These are phyloP conservation scores for Hymenochirus boettgeri DNA, from an alignment of 2,113 vertebrate species.

Conservation along the genomic window DNA sequence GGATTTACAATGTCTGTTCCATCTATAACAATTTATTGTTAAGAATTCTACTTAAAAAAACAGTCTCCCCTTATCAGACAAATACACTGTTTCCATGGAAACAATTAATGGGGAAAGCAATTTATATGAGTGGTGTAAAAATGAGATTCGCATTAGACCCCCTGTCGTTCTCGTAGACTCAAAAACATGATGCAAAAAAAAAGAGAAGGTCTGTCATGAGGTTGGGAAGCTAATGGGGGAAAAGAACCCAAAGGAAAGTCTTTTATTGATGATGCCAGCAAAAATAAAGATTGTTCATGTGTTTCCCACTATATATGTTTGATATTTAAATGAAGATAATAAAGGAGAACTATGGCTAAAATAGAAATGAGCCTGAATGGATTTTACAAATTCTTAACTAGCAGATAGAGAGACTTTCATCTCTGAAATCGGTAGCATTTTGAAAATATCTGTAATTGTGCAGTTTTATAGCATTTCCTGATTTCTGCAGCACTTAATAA, in stretches of 20 bases:
- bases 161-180: constrained; percentile 58
- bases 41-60: constrained; percentile 63
- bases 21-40: constrained; percentile 48
- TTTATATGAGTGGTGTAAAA: constrained; percentile 72
- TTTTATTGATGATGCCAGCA: no score
- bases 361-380: no score
- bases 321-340: no score
- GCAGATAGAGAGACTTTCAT: no score
- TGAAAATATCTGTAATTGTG: no score
- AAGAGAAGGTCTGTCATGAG: constrained; percentile 20
- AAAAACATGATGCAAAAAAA: constrained; percentile 22
- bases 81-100: constrained; percentile 74
- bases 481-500: no score
- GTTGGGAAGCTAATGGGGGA: constrained; percentile 32
- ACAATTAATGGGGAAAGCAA: constrained; percentile 75
- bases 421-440: no score
- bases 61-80: constrained; percentile 60
- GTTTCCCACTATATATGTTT: no score
- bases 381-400: no score
- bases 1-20: not conserved
- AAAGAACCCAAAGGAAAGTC: constrained; percentile 30
- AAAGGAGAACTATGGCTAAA: no score
- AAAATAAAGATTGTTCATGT: no score
- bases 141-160: constrained; percentile 60
- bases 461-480: no score